phyloP scores from a whole-genome alignment of 1,140 invertebrate genomes.

The Stratiolaelaps scimitus region DNA sequence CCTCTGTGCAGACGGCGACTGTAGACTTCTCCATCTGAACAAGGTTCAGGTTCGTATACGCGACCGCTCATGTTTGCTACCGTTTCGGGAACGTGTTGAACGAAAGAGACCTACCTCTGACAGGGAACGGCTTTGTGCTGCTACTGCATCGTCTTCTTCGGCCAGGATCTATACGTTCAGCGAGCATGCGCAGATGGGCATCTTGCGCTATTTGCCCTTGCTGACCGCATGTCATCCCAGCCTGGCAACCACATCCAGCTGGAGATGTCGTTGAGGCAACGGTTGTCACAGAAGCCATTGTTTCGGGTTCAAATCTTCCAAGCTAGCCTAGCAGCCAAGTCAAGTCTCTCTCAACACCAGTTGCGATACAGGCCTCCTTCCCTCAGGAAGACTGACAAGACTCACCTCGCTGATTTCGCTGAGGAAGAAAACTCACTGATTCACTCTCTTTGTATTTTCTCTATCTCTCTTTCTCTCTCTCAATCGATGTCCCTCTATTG shows the following conservation, averaged over 20 bases:
- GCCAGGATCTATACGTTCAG: slow-evolving; percentile 1
- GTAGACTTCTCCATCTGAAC: too few species aligned
- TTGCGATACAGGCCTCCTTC: background rate
- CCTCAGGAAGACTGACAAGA: background rate
- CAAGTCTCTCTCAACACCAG: background rate
- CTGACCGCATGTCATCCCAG: background rate
- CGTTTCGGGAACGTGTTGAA: too few species aligned
- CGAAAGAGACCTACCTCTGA: background rate
- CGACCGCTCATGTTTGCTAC: too few species aligned
- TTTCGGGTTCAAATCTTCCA: background rate
- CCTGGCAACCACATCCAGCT: slow-evolving; percentile 11
- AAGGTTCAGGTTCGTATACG: too few species aligned
- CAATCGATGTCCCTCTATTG: too few species aligned
- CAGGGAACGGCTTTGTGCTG: slow-evolving; percentile 22
- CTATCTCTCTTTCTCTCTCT: background rate
- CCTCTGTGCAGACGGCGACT: too few species aligned
- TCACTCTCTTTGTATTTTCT: background rate
- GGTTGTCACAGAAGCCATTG: background rate
- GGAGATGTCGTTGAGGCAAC: background rate
- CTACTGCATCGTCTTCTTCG: background rate
- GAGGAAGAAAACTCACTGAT: background rate
- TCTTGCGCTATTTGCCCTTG: slow-evolving; percentile 23
- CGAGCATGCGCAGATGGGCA: slow-evolving; percentile 16
- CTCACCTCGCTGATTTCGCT: background rate
- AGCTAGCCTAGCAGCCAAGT: background rate